Evolutionary conservation across 2,797 vertebrate species (phyloP).

Genomic region (Enteromius fasciolatus): DNA sequence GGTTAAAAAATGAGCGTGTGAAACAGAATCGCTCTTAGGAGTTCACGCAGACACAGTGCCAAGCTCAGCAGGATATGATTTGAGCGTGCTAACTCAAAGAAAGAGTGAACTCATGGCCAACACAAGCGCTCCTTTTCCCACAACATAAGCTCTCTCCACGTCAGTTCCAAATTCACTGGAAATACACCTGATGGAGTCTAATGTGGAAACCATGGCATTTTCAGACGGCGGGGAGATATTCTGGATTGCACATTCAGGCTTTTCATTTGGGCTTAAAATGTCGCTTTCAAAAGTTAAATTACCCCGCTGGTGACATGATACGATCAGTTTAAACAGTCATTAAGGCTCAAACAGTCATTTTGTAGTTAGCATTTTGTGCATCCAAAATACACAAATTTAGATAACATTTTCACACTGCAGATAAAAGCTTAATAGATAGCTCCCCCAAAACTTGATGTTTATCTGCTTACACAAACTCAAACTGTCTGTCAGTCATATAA

Average conservation of each 20-base stretch:
- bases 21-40: conserved; percentile 50
- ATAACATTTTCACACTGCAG: neutral
- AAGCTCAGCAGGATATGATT: conserved; percentile 48
- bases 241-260: neutral
- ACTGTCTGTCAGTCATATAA: too few species aligned
- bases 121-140: conserved; percentile 43
- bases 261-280: conserved; percentile 10
- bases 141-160: conserved; percentile 11
- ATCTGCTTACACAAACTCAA: too few species aligned
- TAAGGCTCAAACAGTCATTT: conserved; percentile 3
- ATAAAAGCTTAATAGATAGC: too few species aligned
- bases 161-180: conserved; percentile 44
- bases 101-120: conserved; percentile 41
- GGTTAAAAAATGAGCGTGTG: conserved; percentile 50
- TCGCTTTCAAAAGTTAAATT: conserved; percentile 2
- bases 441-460: too few species aligned
- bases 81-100: conserved; percentile 37
- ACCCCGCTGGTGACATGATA: conserved; percentile 12
- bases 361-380: neutral
- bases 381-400: neutral
- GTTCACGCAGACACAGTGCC: conserved; percentile 42
- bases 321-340: neutral
- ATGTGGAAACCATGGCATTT: conserved; percentile 44
- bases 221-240: conserved; percentile 20
- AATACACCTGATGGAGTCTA: conserved; percentile 51